Base-by-base conservation (phyloP, 2,888 invertebrate genomes). In the Apodemia mormo region DNA sequence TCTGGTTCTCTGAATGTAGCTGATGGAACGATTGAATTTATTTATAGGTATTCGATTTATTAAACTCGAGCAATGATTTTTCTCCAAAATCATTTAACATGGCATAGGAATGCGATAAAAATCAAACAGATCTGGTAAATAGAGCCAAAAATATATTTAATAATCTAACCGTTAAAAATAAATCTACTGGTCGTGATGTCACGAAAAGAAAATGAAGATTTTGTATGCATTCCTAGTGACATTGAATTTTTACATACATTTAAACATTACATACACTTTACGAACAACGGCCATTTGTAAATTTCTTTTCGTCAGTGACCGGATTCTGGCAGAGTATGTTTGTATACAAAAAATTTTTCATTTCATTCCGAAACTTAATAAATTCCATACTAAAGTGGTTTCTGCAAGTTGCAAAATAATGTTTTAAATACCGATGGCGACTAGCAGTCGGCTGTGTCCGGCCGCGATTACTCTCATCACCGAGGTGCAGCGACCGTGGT, bases 1-100 rank as follows among this genome's bases (percentile, higher is more conserved):
- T 7, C 64, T 64, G 64, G 64, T 64, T 64, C 64, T 30, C 33
- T 64, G 64, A 30, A 64, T 64, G 64, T 64, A 64, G 64, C 64
- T 30, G 64, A 64, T 30, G 33, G 12, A 64, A 64, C 64, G 7
- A 64, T 64, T 64, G 64, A 64, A 30, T 64, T 64, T 64, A 30
- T 64, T 64, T 33, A 5, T 64, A 30, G 37, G 2, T 29, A 30
- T 64, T 64, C 33, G 64, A 64, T 64, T 64, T 64, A 64, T 64
- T 30, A 64, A 22, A 64, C 64, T 29, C 29, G 7, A 64, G 7
- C 12, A 22, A 30, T 64, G 29, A 33, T 64, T 64, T 30, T 64
- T 64, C 8, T 2, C 64, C 64, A 64, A 64, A 64, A 64, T 2
- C 64, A 64, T 64, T 64, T 33, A 33, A 33, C 33, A 33, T 33